Base-by-base conservation (phyloP, 2,888 invertebrate genomes). In the Harmothoe impar region DNA sequence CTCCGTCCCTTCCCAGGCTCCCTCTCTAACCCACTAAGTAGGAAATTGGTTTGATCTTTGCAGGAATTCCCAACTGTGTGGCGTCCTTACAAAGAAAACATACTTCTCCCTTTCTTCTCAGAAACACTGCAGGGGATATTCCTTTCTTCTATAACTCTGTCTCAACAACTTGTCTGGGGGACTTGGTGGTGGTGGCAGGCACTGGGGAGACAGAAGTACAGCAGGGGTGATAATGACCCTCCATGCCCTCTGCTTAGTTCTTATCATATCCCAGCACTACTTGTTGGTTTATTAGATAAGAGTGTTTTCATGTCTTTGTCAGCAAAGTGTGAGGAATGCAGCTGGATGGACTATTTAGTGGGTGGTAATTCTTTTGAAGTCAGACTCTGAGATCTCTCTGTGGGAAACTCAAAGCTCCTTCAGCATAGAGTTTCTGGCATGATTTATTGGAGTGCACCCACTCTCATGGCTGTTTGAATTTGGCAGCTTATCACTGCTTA, bases 221-320 rank as follows among this genome's bases (percentile, higher is more conserved):
- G 43, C 33, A 7, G 81, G 35, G 43, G 20, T 35, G 43, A 43
- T 1, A 81, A 35, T 17, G 25, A 25, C 25, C 35, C 33, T 7
- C 15, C 81, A 81, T 15, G 81, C 81, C 81, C 43, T 81, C 20
- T 43, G 35, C 10, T 43, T 35, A 33, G 23, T 81, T 20, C 33
- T 81, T 43, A 17, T 81, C 23, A 43, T 81, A 33, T 17, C 77
- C 77, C 31, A 23, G 35, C 15, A 43, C 0, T 43, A n/a, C n/a
- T 33, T n/a, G n/a, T 43, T 20, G 43, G 81, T 81, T 81, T 81
- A 81, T 81, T 81, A 81, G 81, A 81, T 81, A 81, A 81, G 81
- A 33, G 23, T 31, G 31, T 77, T 77, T 31, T 31, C 77, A 17
- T 31, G 77, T 43, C 81, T 81, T 81, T 81, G 81, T 81, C 43